Conservation (phyloP, 2,888 invertebrate genomes). For the Cordilura impudica region DNA sequence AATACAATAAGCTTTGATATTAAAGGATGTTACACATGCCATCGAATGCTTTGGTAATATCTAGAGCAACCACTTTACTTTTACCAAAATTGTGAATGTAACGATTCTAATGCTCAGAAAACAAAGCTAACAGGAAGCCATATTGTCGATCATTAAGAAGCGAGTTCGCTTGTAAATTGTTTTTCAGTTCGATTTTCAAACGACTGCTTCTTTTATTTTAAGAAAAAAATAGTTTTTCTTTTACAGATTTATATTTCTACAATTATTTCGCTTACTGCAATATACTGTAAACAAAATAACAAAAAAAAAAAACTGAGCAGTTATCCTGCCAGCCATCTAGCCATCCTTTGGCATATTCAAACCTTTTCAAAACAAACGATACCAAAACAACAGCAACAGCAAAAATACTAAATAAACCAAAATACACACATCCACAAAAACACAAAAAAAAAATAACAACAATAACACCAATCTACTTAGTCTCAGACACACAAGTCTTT, state of each 20-base stretch:
- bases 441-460: constrained; percentile 17
- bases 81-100: too few relatives aligned
- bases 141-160: too few relatives aligned
- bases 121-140: too few relatives aligned
- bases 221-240: too few relatives aligned
- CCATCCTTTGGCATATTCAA: not conserved
- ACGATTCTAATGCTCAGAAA: too few relatives aligned
- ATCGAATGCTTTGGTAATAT: too few relatives aligned
- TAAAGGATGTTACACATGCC: too few relatives aligned
- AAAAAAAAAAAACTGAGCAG: not conserved
- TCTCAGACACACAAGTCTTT: constrained; percentile 39
- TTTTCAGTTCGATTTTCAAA: too few relatives aligned
- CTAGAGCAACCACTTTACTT: too few relatives aligned
- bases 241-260: not conserved
- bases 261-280: not conserved
- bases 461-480: constrained; percentile 1
- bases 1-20: too few relatives aligned
- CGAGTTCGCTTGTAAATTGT: too few relatives aligned
- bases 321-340: constrained; percentile 8
- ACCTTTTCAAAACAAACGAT: not conserved
- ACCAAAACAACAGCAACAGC: constrained; percentile 18
- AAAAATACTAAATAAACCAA: not conserved
- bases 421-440: not conserved
- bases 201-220: too few relatives aligned
- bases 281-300: not conserved